Evolutionary conservation across 2,888 invertebrate genomes (phyloP), one percentile per base, ranked within the genome.

Genomic region (Drosophila niveifrons): DNA sequence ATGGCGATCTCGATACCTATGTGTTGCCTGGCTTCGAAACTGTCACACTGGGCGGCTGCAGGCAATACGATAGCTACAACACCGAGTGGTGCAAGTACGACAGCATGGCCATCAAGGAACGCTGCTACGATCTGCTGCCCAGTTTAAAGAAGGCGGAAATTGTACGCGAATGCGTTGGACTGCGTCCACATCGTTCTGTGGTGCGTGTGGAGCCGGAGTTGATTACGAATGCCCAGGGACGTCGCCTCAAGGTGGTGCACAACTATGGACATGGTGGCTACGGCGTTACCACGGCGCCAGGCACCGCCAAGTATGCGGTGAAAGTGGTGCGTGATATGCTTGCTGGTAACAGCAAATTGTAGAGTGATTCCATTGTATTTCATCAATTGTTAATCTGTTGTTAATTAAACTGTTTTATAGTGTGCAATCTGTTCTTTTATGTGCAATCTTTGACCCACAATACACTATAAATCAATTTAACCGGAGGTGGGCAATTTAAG

Each of bases 241-340:
- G 93, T 75, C 93, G 91, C 73, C 71, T 93, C 0, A 94, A 95
- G 93, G 94, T 98, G 34, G 95, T 98, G 6, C 98, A 99, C 91
- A 97, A 98, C 92, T 98, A 98, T 90, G 98, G 98, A 0, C 98
- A 98, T 91, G 98, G 98, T 0, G 98, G 98, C 0, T 98, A 98
- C 90, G 98, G 98, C 0, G 96, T 98, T 0, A 96, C 96, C 67
- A 95, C 97, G 39, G 96, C 97, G 4, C 98, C 98, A 29, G 98
- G 98, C 8, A 97, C 98, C 0, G 95, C 96, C 0, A 93, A 95
- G 66, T 94, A 97, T 86, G 97, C 97, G 0, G 95, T 97, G 0
- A 90, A 94, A 56, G 92, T 96, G 15, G 95, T 95, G 0, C 93
- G 94, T 53, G 94, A 96, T 76, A 88, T 94, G 31, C 78, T 94